Evolutionary conservation across 2,113 vertebrate species (phyloP), one percentile per base, ranked within the genome.

Genomic region (Manacus vitellinus): DNA sequence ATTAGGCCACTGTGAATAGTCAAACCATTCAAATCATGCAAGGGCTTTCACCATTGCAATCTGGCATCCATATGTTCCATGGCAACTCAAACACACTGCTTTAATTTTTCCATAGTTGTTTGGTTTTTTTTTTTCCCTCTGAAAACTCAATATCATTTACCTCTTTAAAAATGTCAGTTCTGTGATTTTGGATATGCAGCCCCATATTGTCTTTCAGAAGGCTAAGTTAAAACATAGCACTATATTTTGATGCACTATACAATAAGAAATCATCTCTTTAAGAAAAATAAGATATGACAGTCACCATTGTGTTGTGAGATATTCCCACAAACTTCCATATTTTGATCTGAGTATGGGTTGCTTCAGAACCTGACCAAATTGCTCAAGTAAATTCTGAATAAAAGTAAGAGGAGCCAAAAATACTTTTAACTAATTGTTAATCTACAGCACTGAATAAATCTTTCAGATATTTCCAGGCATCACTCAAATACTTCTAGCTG

Each of bases 31-130:
- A 49, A 91, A 96, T 95, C 79, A 95, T 84, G 37, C 6, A 3
- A 92, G 37, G 73, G 68, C 52, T 93, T 95, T 94, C 83, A 91
- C 94, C 66, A 52, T 93, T 87, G 76, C 91, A 96, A 94, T 97
- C 96, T 97, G 96, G 96, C 49, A 91, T 94, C 95, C 96, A 96
- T 93, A 97, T 97, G 96, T 97, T 94, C 80, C 47, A 92, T 62
- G 91, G 86, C 88, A 94, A 86, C 73, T 59, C 91, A 71, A 88
- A 91, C 95, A 96, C 86, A 89, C 49, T 94, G 95, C 76, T 96
- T 96, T 94, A 90, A 96, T 96, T 97, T 96, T 96, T 94, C 61
- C 3, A 0, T n/a, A 67, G 24, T 6, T 30, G 51, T 56, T 66
- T 82, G 6, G 27, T 49, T 59, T 65, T 78, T 65, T 71, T 67